Base-by-base conservation (phyloP, 2,797 vertebrate genomes). In the Astyanax mexicanus region DNA sequence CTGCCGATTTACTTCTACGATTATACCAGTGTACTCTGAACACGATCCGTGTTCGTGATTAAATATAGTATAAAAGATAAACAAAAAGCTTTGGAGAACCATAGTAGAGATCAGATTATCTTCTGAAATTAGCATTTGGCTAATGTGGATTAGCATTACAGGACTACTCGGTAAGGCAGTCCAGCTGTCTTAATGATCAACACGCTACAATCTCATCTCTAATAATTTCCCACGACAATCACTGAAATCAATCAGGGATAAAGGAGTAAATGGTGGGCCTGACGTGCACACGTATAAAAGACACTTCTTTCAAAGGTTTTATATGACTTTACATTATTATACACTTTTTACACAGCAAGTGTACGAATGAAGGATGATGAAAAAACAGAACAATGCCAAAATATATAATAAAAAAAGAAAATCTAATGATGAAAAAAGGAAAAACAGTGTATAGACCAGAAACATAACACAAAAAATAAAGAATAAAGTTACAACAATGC, bases 121-220 rank as follows among this genome's bases (percentile, higher is more conserved):
- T 37, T 11, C 54, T 32, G 29, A 32, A 29, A 15, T 27, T 57
- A 25, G 23, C 19, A 4, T 52, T 52, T 52, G 21, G 51, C 47
- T 47, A 27, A 13, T 57, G 54, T 12, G 54, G 57, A 60, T 10
- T 17, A 60, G n/a, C 17, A 15, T 9, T 3, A 7, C 17, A 7
- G 37, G 60, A 40, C 54, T 74, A 82, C 73, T 81, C 66, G 84
- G 17, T 37, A 87, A 70, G 81, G 85, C 86, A 90, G 88, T 87
- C 86, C 86, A 92, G 88, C 89, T 87, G 87, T 89, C 86, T 86
- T 75, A 2, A 85, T 86, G 79, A 75, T 84, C 4, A 74, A 70
- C 69, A 73, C 54, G 79, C 55, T 42, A 69, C 19, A 76, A 44
- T 80, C 11, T 74, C 15, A 44, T 72, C 35, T 78, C 71, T 69